Base-by-base conservation (phyloP, 2,113 vertebrate species). In the Tragelaphus buxtoni region DNA sequence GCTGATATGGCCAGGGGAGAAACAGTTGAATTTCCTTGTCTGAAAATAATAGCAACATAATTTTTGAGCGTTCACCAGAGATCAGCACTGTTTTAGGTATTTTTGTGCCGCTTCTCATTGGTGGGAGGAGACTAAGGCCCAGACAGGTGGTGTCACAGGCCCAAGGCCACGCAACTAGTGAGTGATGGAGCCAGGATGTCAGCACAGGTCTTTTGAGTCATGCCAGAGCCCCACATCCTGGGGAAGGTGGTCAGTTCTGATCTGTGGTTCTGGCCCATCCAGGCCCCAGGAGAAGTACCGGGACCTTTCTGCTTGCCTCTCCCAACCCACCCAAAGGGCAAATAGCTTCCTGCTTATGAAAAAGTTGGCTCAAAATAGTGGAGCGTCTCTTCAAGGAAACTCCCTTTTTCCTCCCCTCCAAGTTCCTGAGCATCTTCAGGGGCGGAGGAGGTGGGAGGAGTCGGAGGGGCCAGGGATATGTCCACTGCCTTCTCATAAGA, bases 401-500 rank as follows among this genome's bases (percentile, higher is more conserved):
- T 22, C 22, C 9, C 35, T 30, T 16, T 10, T 16, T 24, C n/a
- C 32, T 72, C 74, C 16, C 5, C 74, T 28, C 17, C n/a, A 22
- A 32, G n/a, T 60, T 65, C 79, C 85, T 72, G 45, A 58, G 76
- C 65, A 69, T 49, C 81, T n/a, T 8, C 9, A 18, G 30, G 76
- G 22, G 47, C 0, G 0, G 13, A 49, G 22, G 49, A 16, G 79
- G 55, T 6, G n/a, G 32, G 26, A 39, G 9, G 30, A 4, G 9
- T 12, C 7, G 12, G 16, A 55, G 4, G 2, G 8, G 26, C 0
- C 5, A 35, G 63, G 35, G 55, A 0, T 22, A 3, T 42, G 30
- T n/a, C 76, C 39, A 13, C 58, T 24, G 56, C 4, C 11, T 84
- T 76, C 69, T 94, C 49, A 39, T 17, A 1, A 28, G 35, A 72